Percentiles rank a stretch among this genome's conserved stretches.
Evolutionary conservation across 2,113 vertebrate species (phyloP).

Genomic region (Theropithecus gelada): DNA sequence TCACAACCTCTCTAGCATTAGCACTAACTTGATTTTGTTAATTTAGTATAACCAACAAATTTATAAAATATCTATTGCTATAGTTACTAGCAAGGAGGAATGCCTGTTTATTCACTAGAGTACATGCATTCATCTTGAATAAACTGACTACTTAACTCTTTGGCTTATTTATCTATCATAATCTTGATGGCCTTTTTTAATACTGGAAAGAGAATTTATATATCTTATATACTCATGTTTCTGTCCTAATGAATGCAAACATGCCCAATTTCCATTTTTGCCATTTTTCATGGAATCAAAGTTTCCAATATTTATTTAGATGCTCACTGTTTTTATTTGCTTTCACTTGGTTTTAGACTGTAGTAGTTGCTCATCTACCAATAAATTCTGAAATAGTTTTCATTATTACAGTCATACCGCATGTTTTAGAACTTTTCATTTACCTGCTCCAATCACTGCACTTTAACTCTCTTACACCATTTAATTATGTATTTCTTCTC

Average conservation of each 20-base stretch:
- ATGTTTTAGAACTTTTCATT: slow-evolving; percentile 7
- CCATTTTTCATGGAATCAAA: slow-evolving; percentile 27
- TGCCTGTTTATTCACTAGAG: background rate
- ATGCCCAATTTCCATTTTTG: background rate
- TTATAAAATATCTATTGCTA: slow-evolving; percentile 33
- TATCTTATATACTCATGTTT: slow-evolving; percentile 1
- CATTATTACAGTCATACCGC: background rate
- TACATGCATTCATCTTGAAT: background rate
- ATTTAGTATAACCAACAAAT: background rate
- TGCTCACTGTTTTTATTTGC: background rate
- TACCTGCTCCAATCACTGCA: background rate
- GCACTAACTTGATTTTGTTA: slow-evolving; percentile 19
- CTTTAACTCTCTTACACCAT: slow-evolving; percentile 28
- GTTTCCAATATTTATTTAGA: slow-evolving; percentile 24
- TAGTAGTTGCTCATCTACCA: slow-evolving; percentile 29
- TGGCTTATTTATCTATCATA: background rate
- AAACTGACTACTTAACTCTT: background rate
- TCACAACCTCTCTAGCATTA: background rate
- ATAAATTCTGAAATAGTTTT: slow-evolving; percentile 2
- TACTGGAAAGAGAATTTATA: background rate
- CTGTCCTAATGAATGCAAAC: background rate
- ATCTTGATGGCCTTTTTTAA: slow-evolving; percentile 1
- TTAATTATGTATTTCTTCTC: background rate
- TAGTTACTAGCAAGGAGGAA: background rate
- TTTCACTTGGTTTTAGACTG: background rate